These are phyloP conservation scores for Phalera bucephala DNA, from an alignment of 2,888 invertebrate species.

Conservation along the genomic window DNA sequence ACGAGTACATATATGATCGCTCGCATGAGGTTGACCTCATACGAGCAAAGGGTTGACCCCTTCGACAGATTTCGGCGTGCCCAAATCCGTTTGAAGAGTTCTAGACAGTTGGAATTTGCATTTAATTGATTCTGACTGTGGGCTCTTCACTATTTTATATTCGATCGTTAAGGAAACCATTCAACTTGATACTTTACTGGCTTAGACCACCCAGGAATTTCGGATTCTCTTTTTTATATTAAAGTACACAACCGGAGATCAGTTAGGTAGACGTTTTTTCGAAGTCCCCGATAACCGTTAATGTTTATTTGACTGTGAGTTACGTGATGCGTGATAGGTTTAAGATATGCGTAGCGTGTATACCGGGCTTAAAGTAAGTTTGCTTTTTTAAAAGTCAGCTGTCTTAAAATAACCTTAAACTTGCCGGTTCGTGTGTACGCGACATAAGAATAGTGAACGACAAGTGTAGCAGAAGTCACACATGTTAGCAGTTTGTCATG, in stretches of 20 bases:
- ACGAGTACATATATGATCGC: too few species aligned
- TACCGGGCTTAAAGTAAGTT: conserved; percentile 8
- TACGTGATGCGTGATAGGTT: conserved; percentile 4
- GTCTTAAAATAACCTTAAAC: conserved; percentile 46
- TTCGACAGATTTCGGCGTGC: neutral
- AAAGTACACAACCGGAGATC: conserved; percentile 1
- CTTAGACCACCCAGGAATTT: conserved; percentile 6
- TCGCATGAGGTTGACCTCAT: too few species aligned
- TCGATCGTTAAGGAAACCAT: neutral
- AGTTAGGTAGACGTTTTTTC: conserved; percentile 1
- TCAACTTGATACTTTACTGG: neutral
- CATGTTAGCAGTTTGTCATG: conserved; percentile 58
- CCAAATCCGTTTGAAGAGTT: conserved; percentile 5
- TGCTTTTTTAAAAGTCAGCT: conserved; percentile 32
- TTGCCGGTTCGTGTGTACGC: conserved; percentile 33
- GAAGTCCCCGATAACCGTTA: conserved; percentile 2
- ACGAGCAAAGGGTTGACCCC: too few species aligned
- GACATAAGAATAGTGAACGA: conserved; percentile 32
- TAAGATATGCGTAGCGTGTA: conserved; percentile 5
- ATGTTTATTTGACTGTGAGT: conserved; percentile 2
- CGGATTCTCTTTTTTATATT: neutral
- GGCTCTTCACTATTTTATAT: conserved; percentile 1
- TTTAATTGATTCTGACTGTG: neutral
- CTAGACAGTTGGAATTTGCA: conserved; percentile 7
- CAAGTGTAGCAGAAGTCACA: conserved; percentile 50